These are phyloP conservation scores for Amorpha juglandis DNA, from an alignment of 2,888 invertebrate genomes.

Conservation along the genomic window DNA sequence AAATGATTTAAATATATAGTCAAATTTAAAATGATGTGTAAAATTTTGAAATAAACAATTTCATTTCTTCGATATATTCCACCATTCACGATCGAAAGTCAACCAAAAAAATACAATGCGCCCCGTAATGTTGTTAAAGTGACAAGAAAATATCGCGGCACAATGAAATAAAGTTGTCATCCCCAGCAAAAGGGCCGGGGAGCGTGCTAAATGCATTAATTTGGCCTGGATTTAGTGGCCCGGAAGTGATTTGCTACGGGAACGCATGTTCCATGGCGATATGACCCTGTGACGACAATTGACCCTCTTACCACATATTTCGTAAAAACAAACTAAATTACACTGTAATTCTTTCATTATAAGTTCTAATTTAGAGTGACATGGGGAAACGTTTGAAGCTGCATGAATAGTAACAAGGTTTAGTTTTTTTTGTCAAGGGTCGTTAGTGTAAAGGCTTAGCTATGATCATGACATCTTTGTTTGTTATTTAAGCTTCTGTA, in stretches of 20 bases:
- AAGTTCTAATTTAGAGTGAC: slow-evolving; percentile 48
- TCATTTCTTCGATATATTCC: not conserved
- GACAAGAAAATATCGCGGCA: slow-evolving; percentile 81
- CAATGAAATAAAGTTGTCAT: slow-evolving; percentile 84
- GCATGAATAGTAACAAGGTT: slow-evolving; percentile 65
- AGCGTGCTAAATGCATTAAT: slow-evolving; percentile 85
- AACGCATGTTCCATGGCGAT: slow-evolving; percentile 75
- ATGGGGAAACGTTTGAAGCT: slow-evolving; percentile 43
- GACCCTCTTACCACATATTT: slow-evolving; percentile 64
- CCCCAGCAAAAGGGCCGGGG: slow-evolving; percentile 74
- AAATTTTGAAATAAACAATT: not conserved
- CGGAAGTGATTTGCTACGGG: slow-evolving; percentile 85
- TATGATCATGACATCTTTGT: slow-evolving; percentile 44
- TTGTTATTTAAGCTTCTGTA: slow-evolving; percentile 28
- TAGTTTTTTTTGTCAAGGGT: slow-evolving; percentile 68
- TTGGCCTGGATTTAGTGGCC: slow-evolving; percentile 83
- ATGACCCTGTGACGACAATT: slow-evolving; percentile 74
- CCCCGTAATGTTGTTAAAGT: slow-evolving; percentile 65
- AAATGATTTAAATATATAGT: no score
- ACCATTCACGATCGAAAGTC: slow-evolving; percentile 25
- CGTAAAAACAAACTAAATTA: slow-evolving; percentile 51
- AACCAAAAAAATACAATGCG: slow-evolving; percentile 48
- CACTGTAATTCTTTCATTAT: slow-evolving; percentile 49
- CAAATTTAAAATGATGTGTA: no score
- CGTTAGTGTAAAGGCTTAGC: slow-evolving; percentile 62